Evolutionary conservation across 2,888 invertebrate genomes (phyloP).

Genomic region (Rhamphomyia laevipes): DNA sequence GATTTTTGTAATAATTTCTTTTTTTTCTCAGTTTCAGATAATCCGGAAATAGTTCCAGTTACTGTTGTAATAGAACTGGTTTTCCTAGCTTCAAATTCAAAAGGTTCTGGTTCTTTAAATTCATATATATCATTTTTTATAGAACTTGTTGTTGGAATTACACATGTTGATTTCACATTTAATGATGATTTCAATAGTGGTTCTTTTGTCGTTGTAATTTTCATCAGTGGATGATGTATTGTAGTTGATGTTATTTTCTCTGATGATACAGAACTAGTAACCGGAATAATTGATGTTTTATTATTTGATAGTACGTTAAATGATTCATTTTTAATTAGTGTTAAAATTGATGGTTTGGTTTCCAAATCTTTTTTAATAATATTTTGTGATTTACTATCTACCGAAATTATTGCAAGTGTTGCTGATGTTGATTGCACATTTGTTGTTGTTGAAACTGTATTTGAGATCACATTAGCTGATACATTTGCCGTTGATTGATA

Average conservation of each 20-base stretch:
- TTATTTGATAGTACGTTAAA: too few relatives aligned
- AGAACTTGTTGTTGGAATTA: constrained; percentile 12
- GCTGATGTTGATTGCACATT: too few relatives aligned
- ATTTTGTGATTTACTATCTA: too few relatives aligned
- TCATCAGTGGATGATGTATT: not conserved
- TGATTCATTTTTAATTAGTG: too few relatives aligned
- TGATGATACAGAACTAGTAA: too few relatives aligned
- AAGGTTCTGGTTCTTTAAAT: constrained; percentile 81
- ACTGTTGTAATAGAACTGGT: constrained; percentile 11
- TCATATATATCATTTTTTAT: constrained; percentile 59
- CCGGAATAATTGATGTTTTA: too few relatives aligned
- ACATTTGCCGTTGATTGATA: too few relatives aligned
- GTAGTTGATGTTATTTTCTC: not conserved
- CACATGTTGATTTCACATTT: not conserved
- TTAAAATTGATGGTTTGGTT: too few relatives aligned
- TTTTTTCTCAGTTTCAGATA: constrained; percentile 15
- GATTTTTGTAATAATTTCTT: constrained; percentile 10
- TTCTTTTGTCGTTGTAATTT: constrained; percentile 5
- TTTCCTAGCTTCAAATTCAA: constrained; percentile 64
- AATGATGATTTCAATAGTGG: not conserved
- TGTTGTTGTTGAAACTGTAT: too few relatives aligned
- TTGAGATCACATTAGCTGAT: too few relatives aligned
- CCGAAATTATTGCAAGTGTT: too few relatives aligned
- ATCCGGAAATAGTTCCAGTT: not conserved
- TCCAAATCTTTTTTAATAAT: too few relatives aligned